These are phyloP conservation scores for Xanthostigma xanthostigma DNA, from an alignment of 2,888 invertebrate genomes.

Conservation along the genomic window DNA sequence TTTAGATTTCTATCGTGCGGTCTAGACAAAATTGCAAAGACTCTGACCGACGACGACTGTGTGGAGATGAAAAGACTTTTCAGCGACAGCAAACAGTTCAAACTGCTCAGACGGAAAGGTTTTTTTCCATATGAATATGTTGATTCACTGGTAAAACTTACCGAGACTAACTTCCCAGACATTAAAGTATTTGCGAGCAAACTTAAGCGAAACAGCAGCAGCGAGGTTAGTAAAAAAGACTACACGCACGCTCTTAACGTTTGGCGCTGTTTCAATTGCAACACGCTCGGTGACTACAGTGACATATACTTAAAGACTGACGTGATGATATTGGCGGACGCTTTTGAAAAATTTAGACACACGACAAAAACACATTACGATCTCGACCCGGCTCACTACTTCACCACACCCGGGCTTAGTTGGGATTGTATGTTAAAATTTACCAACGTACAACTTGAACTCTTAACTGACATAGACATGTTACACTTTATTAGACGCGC, in stretches of 20 bases:
- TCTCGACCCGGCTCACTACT: constrained; percentile 18
- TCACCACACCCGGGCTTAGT: constrained; percentile 16
- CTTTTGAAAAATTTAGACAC: constrained; percentile 18
- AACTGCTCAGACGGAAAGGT: constrained; percentile 12
- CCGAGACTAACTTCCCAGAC: no score
- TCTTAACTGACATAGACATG: constrained; percentile 17
- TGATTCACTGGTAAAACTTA: neutral
- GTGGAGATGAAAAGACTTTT: constrained; percentile 5
- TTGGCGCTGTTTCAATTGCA: constrained; percentile 14
- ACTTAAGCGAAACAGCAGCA: constrained; percentile 12
- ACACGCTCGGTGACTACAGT: constrained; percentile 14
- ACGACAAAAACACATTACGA: constrained; percentile 13
- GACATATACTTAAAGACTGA: constrained; percentile 16
- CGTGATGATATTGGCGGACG: no score
- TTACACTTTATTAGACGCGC: constrained; percentile 14
- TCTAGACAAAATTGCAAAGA: no score
- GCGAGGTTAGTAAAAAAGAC: constrained; percentile 11
- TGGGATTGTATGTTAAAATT: constrained; percentile 19
- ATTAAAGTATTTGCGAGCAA: constrained; percentile 5
- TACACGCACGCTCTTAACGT: constrained; percentile 14
- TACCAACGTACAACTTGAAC: constrained; percentile 14
- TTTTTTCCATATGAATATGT: constrained; percentile 17
- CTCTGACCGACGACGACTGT: constrained; percentile 5
- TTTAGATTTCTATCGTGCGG: constrained; percentile 12
- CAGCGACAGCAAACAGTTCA: neutral